Percentiles rank a stretch among this genome's conserved stretches.
Evolutionary conservation across 1,140 invertebrate genomes (phyloP).

Genomic region (Aphidius ervi): DNA sequence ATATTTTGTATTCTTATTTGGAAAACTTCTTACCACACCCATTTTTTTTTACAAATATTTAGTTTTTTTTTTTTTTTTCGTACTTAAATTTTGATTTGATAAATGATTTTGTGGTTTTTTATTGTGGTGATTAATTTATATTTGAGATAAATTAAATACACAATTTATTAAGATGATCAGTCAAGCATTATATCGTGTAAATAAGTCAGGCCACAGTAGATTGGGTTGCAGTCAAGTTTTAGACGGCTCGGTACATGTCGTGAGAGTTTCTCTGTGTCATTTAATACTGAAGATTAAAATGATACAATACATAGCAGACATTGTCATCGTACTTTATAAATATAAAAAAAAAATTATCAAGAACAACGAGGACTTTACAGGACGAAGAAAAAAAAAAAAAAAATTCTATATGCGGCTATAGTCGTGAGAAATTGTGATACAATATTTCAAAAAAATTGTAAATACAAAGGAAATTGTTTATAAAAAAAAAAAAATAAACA

Average conservation of each 20-base stretch:
- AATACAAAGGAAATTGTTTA: slow-evolving; percentile 5
- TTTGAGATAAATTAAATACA: no score
- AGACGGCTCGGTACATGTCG: slow-evolving; percentile 3
- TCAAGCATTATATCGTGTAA: no score
- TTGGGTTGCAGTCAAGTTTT: slow-evolving; percentile 11
- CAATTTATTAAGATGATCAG: no score
- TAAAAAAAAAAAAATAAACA: not conserved
- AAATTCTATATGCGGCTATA: slow-evolving; percentile 43
- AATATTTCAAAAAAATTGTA: slow-evolving; percentile 23
- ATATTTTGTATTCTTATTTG: no score
- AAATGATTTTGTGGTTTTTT: no score
- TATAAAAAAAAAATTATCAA: slow-evolving; percentile 16
- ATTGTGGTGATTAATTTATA: no score
- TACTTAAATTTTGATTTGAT: no score
- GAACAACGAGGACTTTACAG: slow-evolving; percentile 42
- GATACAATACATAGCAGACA: slow-evolving; percentile 6
- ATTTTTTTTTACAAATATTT: no score
- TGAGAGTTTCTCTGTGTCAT: not conserved
- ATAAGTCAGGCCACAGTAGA: not conserved
- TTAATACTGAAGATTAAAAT: not conserved
- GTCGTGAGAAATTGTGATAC: slow-evolving; percentile 47
- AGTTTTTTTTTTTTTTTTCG: no score
- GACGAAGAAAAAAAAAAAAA: slow-evolving; percentile 44
- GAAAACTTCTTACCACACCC: no score
- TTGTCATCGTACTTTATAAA: slow-evolving; percentile 5